Conservation (phyloP, 2,888 invertebrate genomes). For the Caenorhabditis drosophilae region DNA sequence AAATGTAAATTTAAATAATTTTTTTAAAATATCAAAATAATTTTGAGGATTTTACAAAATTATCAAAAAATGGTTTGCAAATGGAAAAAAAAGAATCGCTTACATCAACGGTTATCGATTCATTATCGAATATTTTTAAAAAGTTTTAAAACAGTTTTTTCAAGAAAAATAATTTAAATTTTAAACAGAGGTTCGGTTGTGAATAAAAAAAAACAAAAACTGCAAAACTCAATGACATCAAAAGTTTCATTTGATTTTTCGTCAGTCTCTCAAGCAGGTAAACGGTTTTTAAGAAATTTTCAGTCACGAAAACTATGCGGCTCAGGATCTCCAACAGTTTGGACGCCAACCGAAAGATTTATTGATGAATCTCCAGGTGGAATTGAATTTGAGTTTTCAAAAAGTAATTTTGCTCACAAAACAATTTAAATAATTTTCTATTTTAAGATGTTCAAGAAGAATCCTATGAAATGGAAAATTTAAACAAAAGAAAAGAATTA, state of each 20-base stretch:
- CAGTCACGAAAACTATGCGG: too few relatives aligned
- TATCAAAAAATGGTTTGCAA: constrained; percentile 1
- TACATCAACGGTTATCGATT: constrained; percentile 10
- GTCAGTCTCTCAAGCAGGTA: not conserved
- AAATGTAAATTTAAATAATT: not conserved
- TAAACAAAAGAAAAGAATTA: not conserved
- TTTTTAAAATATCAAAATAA: not conserved
- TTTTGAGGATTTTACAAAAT: constrained; percentile 2
- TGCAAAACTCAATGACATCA: not conserved
- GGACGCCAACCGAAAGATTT: not conserved
- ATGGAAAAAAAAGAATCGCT: constrained; percentile 18
- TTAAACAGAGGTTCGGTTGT: not conserved
- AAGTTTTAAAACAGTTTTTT: constrained; percentile 10
- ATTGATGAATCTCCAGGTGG: not conserved
- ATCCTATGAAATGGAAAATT: not conserved
- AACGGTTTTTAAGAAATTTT: not conserved
- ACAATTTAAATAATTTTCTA: too few relatives aligned
- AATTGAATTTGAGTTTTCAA: not conserved
- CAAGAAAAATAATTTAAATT: not conserved
- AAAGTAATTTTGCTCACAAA: not conserved
- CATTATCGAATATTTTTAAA: constrained; percentile 21
- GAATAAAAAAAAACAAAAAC: not conserved
- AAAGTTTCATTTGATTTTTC: not conserved
- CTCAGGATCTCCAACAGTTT: too few relatives aligned
- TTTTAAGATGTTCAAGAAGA: too few relatives aligned